Evolutionary conservation across 2,797 vertebrate species (phyloP), one percentile per base, ranked within the genome.

Genomic region (Botia kubotai): DNA sequence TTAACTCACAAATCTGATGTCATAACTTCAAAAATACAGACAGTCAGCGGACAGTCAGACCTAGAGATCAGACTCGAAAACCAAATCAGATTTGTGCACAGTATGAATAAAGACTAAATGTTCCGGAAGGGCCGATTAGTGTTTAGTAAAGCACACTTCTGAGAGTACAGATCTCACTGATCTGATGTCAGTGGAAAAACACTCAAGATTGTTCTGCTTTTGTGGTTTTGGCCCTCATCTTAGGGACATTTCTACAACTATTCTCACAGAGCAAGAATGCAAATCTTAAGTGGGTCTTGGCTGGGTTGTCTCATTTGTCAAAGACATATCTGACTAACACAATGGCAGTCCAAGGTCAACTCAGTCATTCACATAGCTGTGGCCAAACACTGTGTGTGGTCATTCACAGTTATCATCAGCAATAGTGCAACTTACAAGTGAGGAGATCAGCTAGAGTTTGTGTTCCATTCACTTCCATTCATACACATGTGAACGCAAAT

Each of bases 241-340:
- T 29, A 26, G 23, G 33, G 60, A 33, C 66, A 71, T 66, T 39
- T 13, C 48, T 50, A 66, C 29, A 23, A 57, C 21, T 26, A 36
- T 29, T 5, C 7, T 68, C 72, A 50, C 1, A 19, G 2, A 43
- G 52, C 17, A 14, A 33, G 23, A 48, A 74, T 50, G 52, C 16
- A 46, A 60, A 12, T 73, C 55, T 26, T 68, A 48, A 53, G 39
- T 52, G 23, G 48, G 39, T 39, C 36, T 72, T 33, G 53, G 26
- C 62, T 21, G 23, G 3, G 5, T 19, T 52, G 46, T 66, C 21
- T 63, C 75, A 73, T 78, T 48, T 78, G 66, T 58, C 57, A 53
- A 58, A 80, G 46, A 55, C 53, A 66, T 62, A 36, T 29, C 8
- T 55, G 46, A 66, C 21, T 60, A 53, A 52, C n/a, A 58, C 71